Conservation (phyloP, 2,888 invertebrate genomes). For the Caradrina clavipalpis region DNA sequence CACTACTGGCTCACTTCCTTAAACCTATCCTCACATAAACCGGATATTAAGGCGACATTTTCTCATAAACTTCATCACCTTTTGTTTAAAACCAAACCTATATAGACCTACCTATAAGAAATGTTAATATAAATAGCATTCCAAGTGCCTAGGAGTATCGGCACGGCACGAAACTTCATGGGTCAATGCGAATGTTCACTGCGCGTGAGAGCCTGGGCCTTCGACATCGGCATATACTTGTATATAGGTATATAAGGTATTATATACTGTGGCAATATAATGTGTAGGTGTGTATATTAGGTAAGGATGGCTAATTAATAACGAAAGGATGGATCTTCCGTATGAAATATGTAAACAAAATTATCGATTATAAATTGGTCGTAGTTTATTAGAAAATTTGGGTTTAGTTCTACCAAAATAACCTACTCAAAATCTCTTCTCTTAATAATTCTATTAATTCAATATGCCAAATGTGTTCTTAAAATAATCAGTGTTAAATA, state of each 20-base stretch:
- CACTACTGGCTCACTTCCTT: too few species aligned
- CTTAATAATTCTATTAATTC: too few species aligned
- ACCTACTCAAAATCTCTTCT: too few species aligned
- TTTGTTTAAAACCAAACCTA: slow-evolving; percentile 28
- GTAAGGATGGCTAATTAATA: neutral
- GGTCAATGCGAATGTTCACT: slow-evolving; percentile 77
- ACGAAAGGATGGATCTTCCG: neutral
- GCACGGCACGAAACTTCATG: slow-evolving; percentile 70
- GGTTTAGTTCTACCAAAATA: neutral
- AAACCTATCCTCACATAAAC: too few species aligned
- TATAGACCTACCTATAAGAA: slow-evolving; percentile 35
- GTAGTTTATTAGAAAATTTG: neutral
- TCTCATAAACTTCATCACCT: slow-evolving; percentile 1
- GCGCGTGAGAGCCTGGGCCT: slow-evolving; percentile 71
- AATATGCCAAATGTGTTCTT: too few species aligned
- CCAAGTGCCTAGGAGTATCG: slow-evolving; percentile 48
- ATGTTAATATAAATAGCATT: slow-evolving; percentile 58
- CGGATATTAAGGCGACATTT: neutral
- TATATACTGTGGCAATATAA: slow-evolving; percentile 21
- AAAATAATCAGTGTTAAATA: too few species aligned
- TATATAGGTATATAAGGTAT: slow-evolving; percentile 23
- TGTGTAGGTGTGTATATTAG: slow-evolving; percentile 3
- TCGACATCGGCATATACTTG: slow-evolving; percentile 30
- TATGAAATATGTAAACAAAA: neutral
- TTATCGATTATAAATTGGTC: neutral